phyloP scores from a whole-genome alignment of 2,113 vertebrate species.

The Gymnocephalus cernua region DNA sequence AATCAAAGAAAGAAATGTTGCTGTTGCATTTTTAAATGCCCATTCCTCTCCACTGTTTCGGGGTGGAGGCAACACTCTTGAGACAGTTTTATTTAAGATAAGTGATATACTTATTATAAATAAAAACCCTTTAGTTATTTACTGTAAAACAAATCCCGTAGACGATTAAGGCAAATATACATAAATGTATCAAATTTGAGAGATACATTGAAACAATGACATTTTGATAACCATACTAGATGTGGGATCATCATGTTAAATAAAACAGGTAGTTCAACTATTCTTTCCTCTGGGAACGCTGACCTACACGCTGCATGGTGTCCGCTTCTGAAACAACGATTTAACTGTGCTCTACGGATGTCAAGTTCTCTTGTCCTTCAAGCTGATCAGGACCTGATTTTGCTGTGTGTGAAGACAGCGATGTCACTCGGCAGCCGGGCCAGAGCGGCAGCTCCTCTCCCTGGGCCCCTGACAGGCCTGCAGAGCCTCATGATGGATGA shows the following conservation, averaged over 20 bases:
- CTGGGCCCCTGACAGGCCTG: conserved; percentile 82
- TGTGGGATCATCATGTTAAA: background rate
- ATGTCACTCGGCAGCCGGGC: conserved; percentile 74
- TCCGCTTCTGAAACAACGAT: conserved; percentile 54
- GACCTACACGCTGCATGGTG: conserved; percentile 23
- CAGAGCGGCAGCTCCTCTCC: conserved; percentile 82
- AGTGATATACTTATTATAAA: background rate
- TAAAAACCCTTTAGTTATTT: background rate
- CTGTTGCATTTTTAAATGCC: background rate
- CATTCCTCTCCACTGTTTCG: background rate
- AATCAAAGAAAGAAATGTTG: background rate
- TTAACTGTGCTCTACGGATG: conserved; percentile 66
- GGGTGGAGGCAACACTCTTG: background rate
- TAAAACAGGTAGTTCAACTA: conserved; percentile 10
- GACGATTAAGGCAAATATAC: background rate
- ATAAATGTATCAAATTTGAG: background rate
- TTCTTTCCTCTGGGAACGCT: conserved; percentile 12
- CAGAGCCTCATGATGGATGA: conserved; percentile 86
- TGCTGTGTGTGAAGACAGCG: conserved; percentile 66
- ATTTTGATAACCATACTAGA: background rate
- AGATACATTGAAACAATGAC: background rate
- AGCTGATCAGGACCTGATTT: conserved; percentile 68
- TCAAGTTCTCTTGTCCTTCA: conserved; percentile 78
- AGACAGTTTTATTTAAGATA: background rate
- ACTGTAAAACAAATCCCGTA: background rate